phyloP scores from a whole-genome alignment of 2,797 vertebrate genomes.

The Gobio occitaniae region DNA sequence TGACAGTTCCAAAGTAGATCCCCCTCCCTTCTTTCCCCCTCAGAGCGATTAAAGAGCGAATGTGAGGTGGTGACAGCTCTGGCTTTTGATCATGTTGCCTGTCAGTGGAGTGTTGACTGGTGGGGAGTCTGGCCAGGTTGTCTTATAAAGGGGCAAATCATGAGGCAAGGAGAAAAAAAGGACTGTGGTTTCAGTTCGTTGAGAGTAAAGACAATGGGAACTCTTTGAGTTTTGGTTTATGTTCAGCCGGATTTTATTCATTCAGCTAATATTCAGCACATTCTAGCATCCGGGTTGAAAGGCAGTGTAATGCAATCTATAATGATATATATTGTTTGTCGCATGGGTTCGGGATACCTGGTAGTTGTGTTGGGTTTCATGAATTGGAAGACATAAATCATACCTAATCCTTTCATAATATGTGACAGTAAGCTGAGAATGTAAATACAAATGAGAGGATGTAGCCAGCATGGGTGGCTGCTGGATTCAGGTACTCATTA shows the following conservation, averaged over 20 bases:
- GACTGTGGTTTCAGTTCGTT: slow-evolving; percentile 8
- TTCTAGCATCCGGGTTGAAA: neutral
- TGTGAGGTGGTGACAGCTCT: slow-evolving; percentile 70
- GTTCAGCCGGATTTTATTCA: neutral
- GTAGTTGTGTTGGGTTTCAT: slow-evolving; percentile 21
- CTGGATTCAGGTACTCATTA: slow-evolving; percentile 48
- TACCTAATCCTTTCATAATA: slow-evolving; percentile 46
- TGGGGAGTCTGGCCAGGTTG: slow-evolving; percentile 65
- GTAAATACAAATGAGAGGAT: slow-evolving; percentile 53
- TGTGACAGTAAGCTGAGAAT: slow-evolving; percentile 43
- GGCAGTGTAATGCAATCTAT: neutral
- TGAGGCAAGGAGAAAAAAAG: slow-evolving; percentile 24
- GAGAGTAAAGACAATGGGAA: neutral
- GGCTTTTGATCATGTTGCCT: slow-evolving; percentile 73
- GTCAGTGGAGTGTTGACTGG: slow-evolving; percentile 68
- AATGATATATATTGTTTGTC: slow-evolving; percentile 38
- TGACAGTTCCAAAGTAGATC: slow-evolving; percentile 46
- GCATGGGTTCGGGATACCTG: slow-evolving; percentile 4
- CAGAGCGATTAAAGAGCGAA: slow-evolving; percentile 56
- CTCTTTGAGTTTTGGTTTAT: slow-evolving; percentile 6
- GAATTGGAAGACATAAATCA: slow-evolving; percentile 55
- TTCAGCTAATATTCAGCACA: slow-evolving; percentile 21
- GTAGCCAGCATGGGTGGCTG: slow-evolving; percentile 26
- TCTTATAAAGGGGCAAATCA: slow-evolving; percentile 48
- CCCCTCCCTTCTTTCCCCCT: slow-evolving; percentile 38